Percentiles rank a stretch among this genome's conserved stretches.
phyloP scores from a whole-genome alignment of 1,140 invertebrate genomes.

The Lithobius niger region DNA sequence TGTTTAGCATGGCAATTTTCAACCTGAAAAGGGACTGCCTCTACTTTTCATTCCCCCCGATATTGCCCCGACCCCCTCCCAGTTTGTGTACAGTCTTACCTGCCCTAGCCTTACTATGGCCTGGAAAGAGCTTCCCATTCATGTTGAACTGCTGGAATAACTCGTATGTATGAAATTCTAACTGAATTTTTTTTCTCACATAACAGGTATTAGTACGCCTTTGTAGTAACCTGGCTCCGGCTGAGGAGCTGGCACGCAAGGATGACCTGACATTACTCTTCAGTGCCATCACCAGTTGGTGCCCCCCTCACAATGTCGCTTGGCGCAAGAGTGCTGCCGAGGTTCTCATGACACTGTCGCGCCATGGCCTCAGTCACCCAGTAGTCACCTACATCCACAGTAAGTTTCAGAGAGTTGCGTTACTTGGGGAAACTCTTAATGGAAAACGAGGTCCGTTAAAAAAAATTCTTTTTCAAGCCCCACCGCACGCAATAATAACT shows the following conservation, averaged over 20 bases:
- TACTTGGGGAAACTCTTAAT: too few species aligned
- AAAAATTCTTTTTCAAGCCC: too few species aligned
- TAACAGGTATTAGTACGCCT: slow-evolving; percentile 87
- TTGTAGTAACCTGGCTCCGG: slow-evolving; percentile 79
- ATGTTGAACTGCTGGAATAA: background rate
- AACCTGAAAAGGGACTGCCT: too few species aligned
- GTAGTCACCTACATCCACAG: slow-evolving; percentile 96
- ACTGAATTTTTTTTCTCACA: slow-evolving; percentile 20
- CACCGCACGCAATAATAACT: too few species aligned
- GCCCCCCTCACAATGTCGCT: slow-evolving; percentile 76
- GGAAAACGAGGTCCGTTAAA: too few species aligned
- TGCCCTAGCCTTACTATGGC: too few species aligned
- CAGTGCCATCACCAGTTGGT: slow-evolving; percentile 90
- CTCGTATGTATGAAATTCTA: slow-evolving; percentile 1
- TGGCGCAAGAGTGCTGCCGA: slow-evolving; percentile 96
- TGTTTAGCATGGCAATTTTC: too few species aligned
- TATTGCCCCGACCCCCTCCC: too few species aligned
- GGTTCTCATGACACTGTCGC: slow-evolving; percentile 86
- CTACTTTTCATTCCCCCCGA: too few species aligned
- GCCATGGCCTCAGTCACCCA: slow-evolving; percentile 78
- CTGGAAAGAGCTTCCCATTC: background rate
- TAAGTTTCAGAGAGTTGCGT: too few species aligned
- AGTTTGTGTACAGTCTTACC: too few species aligned
- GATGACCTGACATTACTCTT: slow-evolving; percentile 93
- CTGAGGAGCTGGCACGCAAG: slow-evolving; percentile 89